Conservation (phyloP, 2,113 vertebrate species). For the Phocoena phocoena region DNA sequence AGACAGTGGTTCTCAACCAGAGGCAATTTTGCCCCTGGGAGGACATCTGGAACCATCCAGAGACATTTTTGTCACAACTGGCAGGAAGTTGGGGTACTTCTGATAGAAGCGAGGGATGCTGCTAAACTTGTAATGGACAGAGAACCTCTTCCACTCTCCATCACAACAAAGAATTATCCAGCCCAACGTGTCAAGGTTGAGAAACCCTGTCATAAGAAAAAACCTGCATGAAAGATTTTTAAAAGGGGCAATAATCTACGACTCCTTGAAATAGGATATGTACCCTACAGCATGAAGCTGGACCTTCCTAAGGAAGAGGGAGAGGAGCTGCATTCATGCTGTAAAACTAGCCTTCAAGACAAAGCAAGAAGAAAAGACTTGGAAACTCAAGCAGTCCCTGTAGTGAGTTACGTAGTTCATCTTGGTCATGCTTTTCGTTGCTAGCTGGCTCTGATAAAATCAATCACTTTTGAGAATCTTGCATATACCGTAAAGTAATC, state of each 20-base stretch:
- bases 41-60: neutral
- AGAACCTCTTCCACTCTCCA: neutral
- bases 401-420: neutral
- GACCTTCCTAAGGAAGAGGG: neutral
- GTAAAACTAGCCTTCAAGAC: neutral
- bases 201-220: neutral
- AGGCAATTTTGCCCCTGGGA: neutral
- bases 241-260: neutral
- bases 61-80: neutral
- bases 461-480: constrained; percentile 2
- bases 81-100: neutral
- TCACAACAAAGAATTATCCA: neutral
- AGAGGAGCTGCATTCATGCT: neutral
- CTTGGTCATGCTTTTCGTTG: neutral
- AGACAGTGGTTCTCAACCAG: neutral
- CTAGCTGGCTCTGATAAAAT: neutral
- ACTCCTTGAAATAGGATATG: neutral
- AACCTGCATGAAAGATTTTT: neutral
- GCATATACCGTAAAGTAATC: neutral
- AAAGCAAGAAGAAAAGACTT: neutral
- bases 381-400: neutral
- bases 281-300: neutral
- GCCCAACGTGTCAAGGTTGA: neutral
- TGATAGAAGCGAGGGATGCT: neutral
- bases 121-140: neutral